Evolutionary conservation across 2,888 invertebrate species (phyloP).

Genomic region (Strigamia transsilvanica): DNA sequence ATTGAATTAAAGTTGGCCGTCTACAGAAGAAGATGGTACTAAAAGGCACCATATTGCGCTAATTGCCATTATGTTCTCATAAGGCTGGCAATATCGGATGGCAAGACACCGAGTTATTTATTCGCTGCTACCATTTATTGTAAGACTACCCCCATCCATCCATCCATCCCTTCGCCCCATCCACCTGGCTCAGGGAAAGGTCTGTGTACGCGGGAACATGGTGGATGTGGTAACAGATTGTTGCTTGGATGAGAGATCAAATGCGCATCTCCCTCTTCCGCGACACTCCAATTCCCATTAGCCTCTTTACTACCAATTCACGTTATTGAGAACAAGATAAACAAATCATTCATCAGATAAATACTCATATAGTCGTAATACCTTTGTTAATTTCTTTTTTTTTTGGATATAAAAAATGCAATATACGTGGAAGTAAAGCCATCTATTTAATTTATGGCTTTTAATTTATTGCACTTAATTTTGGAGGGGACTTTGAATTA

Average conservation of each 20-base stretch:
- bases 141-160: slow-evolving; percentile 37
- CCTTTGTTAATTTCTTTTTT: neutral
- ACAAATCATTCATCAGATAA: neutral
- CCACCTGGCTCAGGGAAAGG: slow-evolving; percentile 53
- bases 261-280: slow-evolving; percentile 37
- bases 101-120: slow-evolving; percentile 54
- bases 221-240: slow-evolving; percentile 53
- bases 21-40: slow-evolving; percentile 48
- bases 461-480: too few species aligned
- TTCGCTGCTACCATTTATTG: slow-evolving; percentile 53
- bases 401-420: too few species aligned
- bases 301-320: slow-evolving; percentile 28
- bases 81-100: slow-evolving; percentile 53
- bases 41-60: slow-evolving; percentile 54
- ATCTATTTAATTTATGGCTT: too few species aligned
- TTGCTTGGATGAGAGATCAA: slow-evolving; percentile 48
- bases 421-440: too few species aligned
- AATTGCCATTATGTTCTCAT: slow-evolving; percentile 55
- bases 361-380: neutral
- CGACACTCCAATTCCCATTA: slow-evolving; percentile 51
- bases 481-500: neutral
- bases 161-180: slow-evolving; percentile 18
- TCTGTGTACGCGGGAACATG: slow-evolving; percentile 36
- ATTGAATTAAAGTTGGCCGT: slow-evolving; percentile 53
- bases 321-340: slow-evolving; percentile 20